Evolutionary conservation across 2,888 invertebrate species (phyloP).

Genomic region (Rhagophthalmus giganteus): DNA sequence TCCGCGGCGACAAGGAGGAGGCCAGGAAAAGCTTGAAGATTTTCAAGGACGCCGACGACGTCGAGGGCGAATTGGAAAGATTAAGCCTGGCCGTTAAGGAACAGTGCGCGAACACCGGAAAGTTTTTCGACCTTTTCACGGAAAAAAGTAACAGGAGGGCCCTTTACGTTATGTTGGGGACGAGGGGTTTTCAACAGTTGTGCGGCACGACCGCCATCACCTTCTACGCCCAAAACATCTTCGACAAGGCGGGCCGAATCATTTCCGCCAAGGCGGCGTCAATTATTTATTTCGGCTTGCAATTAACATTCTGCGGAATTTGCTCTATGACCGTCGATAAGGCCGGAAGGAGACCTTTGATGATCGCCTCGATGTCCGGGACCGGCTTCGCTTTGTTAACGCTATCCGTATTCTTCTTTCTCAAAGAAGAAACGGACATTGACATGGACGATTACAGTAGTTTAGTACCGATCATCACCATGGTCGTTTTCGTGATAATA

Average conservation of each 20-base stretch:
- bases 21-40: constrained; percentile 59
- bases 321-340: constrained; percentile 64
- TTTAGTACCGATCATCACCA: constrained; percentile 54
- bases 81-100: constrained; percentile 38
- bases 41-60: constrained; percentile 58
- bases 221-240: constrained; percentile 64
- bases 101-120: too few relatives aligned
- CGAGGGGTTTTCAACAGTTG: constrained; percentile 64
- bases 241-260: constrained; percentile 53
- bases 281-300: constrained; percentile 60
- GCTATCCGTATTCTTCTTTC: constrained; percentile 52
- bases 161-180: constrained; percentile 62
- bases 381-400: constrained; percentile 48
- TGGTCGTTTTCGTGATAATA: constrained; percentile 54
- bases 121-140: constrained; percentile 58
- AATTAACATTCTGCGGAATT: constrained; percentile 60
- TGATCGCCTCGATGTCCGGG: constrained; percentile 58
- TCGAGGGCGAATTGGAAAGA: constrained; percentile 55
- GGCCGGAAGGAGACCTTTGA: constrained; percentile 64
- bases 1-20: constrained; percentile 49
- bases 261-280: constrained; percentile 59
- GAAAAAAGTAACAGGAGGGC: constrained; percentile 63
- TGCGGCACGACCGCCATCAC: constrained; percentile 62
- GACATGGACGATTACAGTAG: constrained; percentile 41
- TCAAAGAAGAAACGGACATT: constrained; percentile 46